Percentiles rank a stretch among this genome's conserved stretches.
Evolutionary conservation across 2,797 vertebrate genomes (phyloP).

Genomic region (Pangasius sanitwongsei): DNA sequence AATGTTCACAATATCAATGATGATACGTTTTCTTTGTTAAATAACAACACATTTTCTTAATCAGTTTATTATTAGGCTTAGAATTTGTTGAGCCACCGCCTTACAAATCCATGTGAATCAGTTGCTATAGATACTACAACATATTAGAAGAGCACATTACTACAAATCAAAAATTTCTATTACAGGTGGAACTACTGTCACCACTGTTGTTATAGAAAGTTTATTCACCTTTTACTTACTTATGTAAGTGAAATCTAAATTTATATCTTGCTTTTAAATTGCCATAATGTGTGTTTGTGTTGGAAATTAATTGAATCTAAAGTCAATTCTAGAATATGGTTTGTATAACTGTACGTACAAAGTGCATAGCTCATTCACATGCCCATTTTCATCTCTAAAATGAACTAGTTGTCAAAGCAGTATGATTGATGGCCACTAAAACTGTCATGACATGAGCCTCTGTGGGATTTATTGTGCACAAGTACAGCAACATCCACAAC

Average conservation of each 20-base stretch:
- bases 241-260: not conserved
- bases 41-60: not conserved
- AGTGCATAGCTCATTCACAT: not conserved
- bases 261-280: not conserved
- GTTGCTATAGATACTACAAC: not conserved
- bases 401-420: not conserved
- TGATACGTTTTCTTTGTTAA: not conserved
- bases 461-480: not conserved
- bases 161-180: not conserved
- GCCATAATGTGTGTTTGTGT: not conserved
- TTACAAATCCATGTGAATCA: not conserved
- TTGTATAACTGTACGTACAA: conserved; percentile 5
- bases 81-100: not conserved
- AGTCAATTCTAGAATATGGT: not conserved
- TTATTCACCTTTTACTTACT: not conserved
- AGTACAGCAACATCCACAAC: not conserved
- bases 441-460: not conserved
- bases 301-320: not conserved
- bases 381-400: conserved; percentile 21
- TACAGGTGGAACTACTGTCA: not conserved
- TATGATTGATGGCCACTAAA: conserved; percentile 9
- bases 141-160: not conserved
- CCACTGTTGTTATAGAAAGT: not conserved
- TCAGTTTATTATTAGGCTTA: not conserved
- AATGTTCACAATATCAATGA: not conserved